Evolutionary conservation across 2,888 invertebrate species (phyloP).

Genomic region (Calameuta pallipes): DNA sequence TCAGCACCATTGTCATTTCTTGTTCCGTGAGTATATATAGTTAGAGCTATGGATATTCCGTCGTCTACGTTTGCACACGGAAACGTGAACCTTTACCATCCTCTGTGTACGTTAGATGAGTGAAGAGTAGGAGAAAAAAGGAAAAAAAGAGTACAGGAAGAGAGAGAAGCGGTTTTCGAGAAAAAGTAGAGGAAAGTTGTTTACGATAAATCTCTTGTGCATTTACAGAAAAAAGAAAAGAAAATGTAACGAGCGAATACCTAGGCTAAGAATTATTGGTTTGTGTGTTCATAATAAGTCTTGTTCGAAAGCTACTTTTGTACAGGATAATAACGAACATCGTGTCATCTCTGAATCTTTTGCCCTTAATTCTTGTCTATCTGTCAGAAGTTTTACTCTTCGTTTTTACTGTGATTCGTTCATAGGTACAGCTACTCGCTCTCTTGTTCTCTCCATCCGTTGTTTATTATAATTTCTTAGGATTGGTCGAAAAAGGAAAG

Average conservation of each 20-base stretch:
- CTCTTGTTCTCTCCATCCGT: not conserved
- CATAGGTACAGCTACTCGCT: not conserved
- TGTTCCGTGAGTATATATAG: not conserved
- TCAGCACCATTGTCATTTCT: not conserved
- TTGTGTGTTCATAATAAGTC: constrained; percentile 48
- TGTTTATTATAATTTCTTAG: not conserved
- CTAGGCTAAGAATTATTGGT: constrained; percentile 51
- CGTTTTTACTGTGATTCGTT: not conserved
- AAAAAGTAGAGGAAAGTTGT: constrained; percentile 3
- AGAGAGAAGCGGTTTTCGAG: not conserved
- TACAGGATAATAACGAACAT: constrained; percentile 46
- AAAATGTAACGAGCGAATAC: constrained; percentile 15
- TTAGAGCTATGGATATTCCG: not conserved
- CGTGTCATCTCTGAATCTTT: constrained; percentile 37
- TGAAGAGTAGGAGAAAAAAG: constrained; percentile 21
- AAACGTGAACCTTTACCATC: not conserved
- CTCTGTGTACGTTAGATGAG: constrained; percentile 42
- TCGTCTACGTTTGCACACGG: not conserved
- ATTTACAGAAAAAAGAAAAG: not conserved
- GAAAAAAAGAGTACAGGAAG: constrained; percentile 23
- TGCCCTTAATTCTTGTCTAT: not conserved
- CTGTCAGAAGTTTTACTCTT: not conserved
- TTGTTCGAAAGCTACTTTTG: constrained; percentile 49
- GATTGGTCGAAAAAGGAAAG: not conserved
- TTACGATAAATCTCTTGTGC: constrained; percentile 6